Evolutionary conservation across 2,888 invertebrate genomes (phyloP).

Genomic region (Neoascia interrupta): DNA sequence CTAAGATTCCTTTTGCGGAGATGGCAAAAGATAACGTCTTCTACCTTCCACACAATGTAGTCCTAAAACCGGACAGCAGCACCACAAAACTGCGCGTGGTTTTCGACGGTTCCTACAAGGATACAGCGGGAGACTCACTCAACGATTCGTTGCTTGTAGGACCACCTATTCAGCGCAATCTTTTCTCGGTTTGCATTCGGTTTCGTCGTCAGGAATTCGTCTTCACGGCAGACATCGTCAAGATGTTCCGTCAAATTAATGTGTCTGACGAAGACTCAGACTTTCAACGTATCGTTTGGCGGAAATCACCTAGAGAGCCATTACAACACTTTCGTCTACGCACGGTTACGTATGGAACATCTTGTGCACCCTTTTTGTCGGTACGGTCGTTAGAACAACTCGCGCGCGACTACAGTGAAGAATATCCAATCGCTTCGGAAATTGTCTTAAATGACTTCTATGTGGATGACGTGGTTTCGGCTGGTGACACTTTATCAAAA

Average conservation of each 20-base stretch:
- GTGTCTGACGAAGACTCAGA: conserved; percentile 5
- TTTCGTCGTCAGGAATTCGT: conserved; percentile 13
- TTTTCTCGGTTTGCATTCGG: conserved; percentile 14
- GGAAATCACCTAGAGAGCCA: conserved; percentile 1
- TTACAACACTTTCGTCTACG: conserved; percentile 6
- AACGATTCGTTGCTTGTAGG: conserved; percentile 23
- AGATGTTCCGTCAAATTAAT: conserved; percentile 57
- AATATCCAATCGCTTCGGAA: conserved; percentile 37
- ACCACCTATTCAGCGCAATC: conserved; percentile 14
- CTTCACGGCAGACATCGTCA: conserved; percentile 32
- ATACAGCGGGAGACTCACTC: background rate
- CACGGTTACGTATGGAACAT: conserved; percentile 31
- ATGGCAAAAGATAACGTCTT: conserved; percentile 30
- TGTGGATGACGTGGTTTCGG: conserved; percentile 19
- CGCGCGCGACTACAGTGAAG: conserved; percentile 48
- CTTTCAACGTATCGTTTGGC: conserved; percentile 30
- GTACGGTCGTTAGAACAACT: conserved; percentile 52
- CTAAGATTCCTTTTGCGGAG: conserved; percentile 19
- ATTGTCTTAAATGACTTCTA: conserved; percentile 32
- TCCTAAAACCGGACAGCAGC: conserved; percentile 52
- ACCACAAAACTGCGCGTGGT: too few relatives aligned
- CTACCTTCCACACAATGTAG: conserved; percentile 65
- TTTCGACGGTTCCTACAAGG: conserved; percentile 5
- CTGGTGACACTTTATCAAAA: conserved; percentile 38
- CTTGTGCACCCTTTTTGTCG: conserved; percentile 30